Evolutionary conservation across 2,888 invertebrate species (phyloP).

Genomic region (Melanophora roralis): DNA sequence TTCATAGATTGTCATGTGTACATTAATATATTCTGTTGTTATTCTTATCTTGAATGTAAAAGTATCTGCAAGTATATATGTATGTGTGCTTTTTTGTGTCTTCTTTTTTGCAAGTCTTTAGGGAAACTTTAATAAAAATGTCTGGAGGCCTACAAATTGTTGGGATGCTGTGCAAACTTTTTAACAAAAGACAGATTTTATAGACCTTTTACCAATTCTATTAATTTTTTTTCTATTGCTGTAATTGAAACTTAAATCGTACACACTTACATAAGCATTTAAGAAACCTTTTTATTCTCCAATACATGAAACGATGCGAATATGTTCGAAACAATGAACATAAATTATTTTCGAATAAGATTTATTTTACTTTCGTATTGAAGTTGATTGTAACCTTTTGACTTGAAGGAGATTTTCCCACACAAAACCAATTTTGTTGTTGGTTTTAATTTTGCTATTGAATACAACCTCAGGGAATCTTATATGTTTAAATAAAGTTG

Average conservation of each 20-base stretch:
- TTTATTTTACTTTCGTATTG: slow-evolving; percentile 30
- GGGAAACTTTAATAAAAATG: slow-evolving; percentile 33
- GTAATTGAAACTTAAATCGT: slow-evolving; percentile 41
- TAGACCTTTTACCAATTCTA: neutral
- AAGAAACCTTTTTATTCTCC: slow-evolving; percentile 4
- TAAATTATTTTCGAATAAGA: slow-evolving; percentile 34
- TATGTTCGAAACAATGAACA: neutral
- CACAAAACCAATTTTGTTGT: neutral
- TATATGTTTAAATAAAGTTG: too few species aligned
- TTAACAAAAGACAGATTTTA: slow-evolving; percentile 35
- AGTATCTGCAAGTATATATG: too few species aligned
- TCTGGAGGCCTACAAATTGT: slow-evolving; percentile 44
- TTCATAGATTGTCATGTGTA: too few species aligned
- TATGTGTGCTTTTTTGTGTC: neutral
- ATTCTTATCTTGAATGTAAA: neutral
- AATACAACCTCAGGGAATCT: neutral
- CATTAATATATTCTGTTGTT: neutral
- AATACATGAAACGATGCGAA: neutral
- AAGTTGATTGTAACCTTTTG: slow-evolving; percentile 30
- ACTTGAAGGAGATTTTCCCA: neutral
- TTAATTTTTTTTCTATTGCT: slow-evolving; percentile 14
- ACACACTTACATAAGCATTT: too few species aligned
- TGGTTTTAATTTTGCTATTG: neutral
- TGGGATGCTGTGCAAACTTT: slow-evolving; percentile 31
- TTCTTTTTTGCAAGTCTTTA: slow-evolving; percentile 18